Base-by-base conservation (phyloP, 2,113 vertebrate species). In the Pseudorasbora parva region DNA sequence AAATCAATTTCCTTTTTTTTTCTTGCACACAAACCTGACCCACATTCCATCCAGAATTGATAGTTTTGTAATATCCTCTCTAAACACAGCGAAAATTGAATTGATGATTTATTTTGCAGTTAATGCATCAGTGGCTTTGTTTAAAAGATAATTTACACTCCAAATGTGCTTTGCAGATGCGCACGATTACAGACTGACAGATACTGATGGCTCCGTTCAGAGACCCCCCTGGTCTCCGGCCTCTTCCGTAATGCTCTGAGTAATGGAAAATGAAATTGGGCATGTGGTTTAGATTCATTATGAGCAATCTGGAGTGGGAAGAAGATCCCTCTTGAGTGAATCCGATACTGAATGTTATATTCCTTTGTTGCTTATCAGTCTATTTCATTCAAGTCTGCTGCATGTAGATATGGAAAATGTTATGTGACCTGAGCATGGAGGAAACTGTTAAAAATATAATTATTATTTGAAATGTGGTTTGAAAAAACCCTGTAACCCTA, bases 241-340 rank as follows among this genome's bases (percentile, higher is more conserved):
- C 77, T 79, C 77, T 27, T 79, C 77, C 1, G 30, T 59, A 59
- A 56, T 57, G 30, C 51, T 78, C 37, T 62, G 76, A 78, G 77
- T 78, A 78, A 79, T 79, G 82, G 57, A 83, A 73, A 83, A 75
- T 75, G 19, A 45, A 83, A 64, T 33, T n/a, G 37, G 21, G 47
- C 72, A 64, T 62, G 47, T 76, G 54, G 43, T 62, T 60, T 66
- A 12, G 9, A 64, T 62, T 79, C 43, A 66, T 79, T 66, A 62
- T 12, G 15, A 19, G 43, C 59, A 49, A 73, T 27, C 45, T 45
- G 47, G 54, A 64, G 41, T 30, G 14, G n/a, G 15, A 60, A 78
- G 56, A 62, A 9, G 56, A 78, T 78, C 14, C 30, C 30, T 41
- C 19, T 45, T 0, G 8, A 33, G 8, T 25, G 2, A 45, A 60